Percentiles rank a stretch among this genome's conserved stretches.
Conservation (phyloP, 2,888 invertebrate species). For the Yponomeuta evonymella region DNA sequence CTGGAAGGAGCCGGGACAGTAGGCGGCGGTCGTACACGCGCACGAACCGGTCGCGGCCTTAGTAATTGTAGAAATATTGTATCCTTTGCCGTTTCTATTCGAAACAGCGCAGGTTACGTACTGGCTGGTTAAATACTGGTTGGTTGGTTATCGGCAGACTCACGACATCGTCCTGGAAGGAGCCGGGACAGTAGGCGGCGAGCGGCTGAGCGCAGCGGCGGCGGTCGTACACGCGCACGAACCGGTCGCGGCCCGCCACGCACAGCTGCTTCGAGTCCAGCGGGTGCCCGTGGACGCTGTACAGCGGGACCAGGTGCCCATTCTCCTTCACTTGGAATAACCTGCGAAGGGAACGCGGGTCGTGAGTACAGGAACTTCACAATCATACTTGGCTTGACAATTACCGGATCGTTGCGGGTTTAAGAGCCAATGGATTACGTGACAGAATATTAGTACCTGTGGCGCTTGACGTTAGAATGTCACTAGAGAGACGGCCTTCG, state of each 20-base stretch:
- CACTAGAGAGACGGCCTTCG: not conserved
- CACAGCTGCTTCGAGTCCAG: constrained; percentile 85
- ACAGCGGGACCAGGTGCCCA: constrained; percentile 83
- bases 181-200: constrained; percentile 78
- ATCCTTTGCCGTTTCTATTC: too few relatives aligned
- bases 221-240: constrained; percentile 81
- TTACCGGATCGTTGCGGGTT: too few relatives aligned
- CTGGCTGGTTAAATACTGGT: not conserved
- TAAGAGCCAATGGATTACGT: too few relatives aligned
- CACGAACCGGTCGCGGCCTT: constrained; percentile 15
- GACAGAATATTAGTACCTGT: too few relatives aligned
- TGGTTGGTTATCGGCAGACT: too few relatives aligned
- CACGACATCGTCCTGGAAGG: constrained; percentile 30
- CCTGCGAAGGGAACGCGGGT: constrained; percentile 42
- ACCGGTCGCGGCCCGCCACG: constrained; percentile 18
- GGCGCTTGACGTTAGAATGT: too few relatives aligned
- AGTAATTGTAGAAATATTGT: too few relatives aligned
- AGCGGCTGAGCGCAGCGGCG: constrained; percentile 73
- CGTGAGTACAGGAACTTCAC: too few relatives aligned
- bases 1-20: constrained; percentile 72
- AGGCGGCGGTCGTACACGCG: constrained; percentile 84
- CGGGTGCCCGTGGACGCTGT: constrained; percentile 92
- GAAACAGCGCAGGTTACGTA: not conserved
- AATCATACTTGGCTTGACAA: too few relatives aligned
- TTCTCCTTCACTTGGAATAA: constrained; percentile 74